Conservation (phyloP, 53 echinoderm and acorn worm species). For the Pentamera pediparva region DNA sequence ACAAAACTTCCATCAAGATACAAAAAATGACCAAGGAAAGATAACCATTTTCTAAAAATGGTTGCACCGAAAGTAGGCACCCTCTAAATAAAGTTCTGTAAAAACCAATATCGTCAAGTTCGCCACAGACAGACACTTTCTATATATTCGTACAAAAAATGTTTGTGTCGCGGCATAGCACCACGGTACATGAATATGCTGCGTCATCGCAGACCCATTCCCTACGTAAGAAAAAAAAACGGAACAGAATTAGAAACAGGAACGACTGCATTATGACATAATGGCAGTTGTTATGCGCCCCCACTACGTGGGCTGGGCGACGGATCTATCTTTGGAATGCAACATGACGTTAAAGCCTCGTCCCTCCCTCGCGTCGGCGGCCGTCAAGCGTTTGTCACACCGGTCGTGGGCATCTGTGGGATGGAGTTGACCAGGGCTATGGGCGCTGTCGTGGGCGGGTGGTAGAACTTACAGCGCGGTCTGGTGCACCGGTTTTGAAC, state of each 20-base stretch:
- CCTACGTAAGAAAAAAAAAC: slow-evolving; percentile 14
- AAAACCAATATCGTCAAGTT: too few relatives aligned
- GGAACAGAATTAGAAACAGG: slow-evolving; percentile 19
- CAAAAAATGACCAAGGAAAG: too few relatives aligned
- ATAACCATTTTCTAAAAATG: too few relatives aligned
- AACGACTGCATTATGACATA: slow-evolving; percentile 3
- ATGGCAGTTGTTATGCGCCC: slow-evolving; percentile 38
- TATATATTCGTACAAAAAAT: too few relatives aligned
- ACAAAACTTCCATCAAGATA: too few relatives aligned
- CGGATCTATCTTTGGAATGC: slow-evolving; percentile 66
- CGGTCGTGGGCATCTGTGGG: slow-evolving; percentile 71
- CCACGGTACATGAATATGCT: too few relatives aligned
- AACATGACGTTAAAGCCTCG: slow-evolving; percentile 41
- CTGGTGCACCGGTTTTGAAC: slow-evolving; percentile 97
- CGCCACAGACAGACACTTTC: too few relatives aligned
- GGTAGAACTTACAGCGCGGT: slow-evolving; percentile 99
- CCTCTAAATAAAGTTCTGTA: background rate
- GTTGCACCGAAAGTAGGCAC: slow-evolving; percentile 29
- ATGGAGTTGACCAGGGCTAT: slow-evolving; percentile 47
- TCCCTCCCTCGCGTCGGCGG: background rate
- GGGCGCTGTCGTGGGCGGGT: slow-evolving; percentile 64
- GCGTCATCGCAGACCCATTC: too few relatives aligned
- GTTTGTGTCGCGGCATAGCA: too few relatives aligned
- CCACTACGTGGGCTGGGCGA: too few relatives aligned
- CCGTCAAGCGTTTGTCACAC: slow-evolving; percentile 44